These are phyloP conservation scores for Drosophila phalerata DNA, from an alignment of 2,888 invertebrate genomes.

Conservation along the genomic window DNA sequence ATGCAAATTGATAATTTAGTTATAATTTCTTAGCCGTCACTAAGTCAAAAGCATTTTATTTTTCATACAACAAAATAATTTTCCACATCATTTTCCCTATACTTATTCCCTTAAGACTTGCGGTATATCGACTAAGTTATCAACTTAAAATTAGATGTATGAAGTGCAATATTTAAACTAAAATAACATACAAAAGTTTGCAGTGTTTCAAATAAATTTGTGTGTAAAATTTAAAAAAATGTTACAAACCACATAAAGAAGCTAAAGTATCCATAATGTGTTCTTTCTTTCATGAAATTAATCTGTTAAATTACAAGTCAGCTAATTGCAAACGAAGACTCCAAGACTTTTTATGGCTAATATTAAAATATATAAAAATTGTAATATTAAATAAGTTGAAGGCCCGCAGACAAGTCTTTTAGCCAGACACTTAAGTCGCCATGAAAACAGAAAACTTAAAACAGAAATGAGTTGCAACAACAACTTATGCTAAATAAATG, in stretches of 20 bases:
- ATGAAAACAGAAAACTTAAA: constrained; percentile 2
- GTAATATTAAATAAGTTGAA: constrained; percentile 34
- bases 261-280: neutral
- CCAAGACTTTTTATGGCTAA: constrained; percentile 26
- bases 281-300: constrained; percentile 21
- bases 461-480: constrained; percentile 19
- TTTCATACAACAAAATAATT: constrained; percentile 27
- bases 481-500: constrained; percentile 42
- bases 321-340: constrained; percentile 25
- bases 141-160: neutral
- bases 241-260: constrained; percentile 10
- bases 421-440: constrained; percentile 20
- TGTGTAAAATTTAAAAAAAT: neutral
- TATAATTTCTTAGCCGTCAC: constrained; percentile 56
- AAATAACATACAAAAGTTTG: no score
- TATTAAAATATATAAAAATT: constrained; percentile 36
- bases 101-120: neutral
- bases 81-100: constrained; percentile 26
- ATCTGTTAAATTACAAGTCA: constrained; percentile 28
- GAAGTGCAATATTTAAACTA: neutral
- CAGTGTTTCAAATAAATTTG: neutral
- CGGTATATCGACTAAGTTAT: neutral
- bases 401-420: constrained; percentile 21
- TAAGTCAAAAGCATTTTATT: constrained; percentile 36
- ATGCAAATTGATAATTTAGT: constrained; percentile 65